These are phyloP conservation scores for Dromiciops gliroides DNA, from an alignment of 2,113 vertebrate genomes.

Conservation along the genomic window DNA sequence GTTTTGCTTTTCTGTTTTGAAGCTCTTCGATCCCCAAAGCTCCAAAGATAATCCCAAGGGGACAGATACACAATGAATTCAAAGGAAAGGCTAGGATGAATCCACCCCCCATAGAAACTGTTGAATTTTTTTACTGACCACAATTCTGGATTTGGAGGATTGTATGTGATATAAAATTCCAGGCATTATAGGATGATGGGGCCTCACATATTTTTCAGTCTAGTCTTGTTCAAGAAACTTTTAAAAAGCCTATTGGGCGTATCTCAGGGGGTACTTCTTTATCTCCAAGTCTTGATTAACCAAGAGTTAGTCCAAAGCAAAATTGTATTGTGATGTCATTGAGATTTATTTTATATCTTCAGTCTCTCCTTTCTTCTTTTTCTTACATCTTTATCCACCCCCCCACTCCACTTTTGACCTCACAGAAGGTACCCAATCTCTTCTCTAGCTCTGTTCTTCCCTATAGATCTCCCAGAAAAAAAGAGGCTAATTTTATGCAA, in stretches of 20 bases:
- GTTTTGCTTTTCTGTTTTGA: fast-evolving
- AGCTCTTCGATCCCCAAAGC: background rate
- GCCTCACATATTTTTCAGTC: background rate
- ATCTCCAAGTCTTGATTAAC: background rate
- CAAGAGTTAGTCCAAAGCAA: background rate
- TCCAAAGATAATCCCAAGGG: background rate
- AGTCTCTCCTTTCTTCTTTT: background rate
- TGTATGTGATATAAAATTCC: fast-evolving
- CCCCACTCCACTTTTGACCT: background rate
- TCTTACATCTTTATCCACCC: background rate
- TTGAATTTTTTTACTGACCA: background rate
- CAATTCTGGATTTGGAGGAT: background rate
- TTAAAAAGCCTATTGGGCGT: background rate
- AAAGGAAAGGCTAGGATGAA: background rate
- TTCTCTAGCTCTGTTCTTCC: background rate
- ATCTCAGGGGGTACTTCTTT: background rate
- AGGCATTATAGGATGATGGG: background rate
- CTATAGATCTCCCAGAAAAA: background rate
- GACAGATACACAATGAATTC: fast-evolving
- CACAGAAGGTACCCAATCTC: background rate
- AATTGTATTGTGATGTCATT: background rate
- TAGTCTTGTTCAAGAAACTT: background rate
- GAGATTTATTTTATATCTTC: background rate
- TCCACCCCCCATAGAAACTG: fast-evolving
- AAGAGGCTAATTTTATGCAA: background rate